Conservation (phyloP, 2,113 vertebrate species). For the Oryzias woworae region DNA sequence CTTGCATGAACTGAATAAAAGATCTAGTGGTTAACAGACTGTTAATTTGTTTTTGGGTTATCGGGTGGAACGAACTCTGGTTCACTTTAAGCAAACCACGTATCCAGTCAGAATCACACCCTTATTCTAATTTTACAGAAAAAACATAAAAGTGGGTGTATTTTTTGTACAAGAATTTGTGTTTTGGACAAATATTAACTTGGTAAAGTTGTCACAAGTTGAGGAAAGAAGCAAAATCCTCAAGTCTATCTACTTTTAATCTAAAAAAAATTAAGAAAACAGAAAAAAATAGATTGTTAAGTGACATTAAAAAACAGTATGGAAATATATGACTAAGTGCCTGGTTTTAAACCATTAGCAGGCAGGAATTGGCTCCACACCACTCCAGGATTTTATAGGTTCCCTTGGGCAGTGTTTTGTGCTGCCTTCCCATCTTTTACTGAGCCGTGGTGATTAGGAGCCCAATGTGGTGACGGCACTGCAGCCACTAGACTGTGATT, state of each 20-base stretch:
- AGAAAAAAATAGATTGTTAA: conserved; percentile 2
- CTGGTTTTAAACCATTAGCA: conserved; percentile 27
- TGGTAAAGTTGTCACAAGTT: background rate
- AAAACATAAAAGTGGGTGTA: background rate
- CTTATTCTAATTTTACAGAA: background rate
- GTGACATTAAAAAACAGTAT: background rate
- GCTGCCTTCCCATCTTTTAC: conserved; percentile 57
- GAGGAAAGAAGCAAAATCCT: background rate
- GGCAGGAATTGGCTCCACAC: conserved; percentile 33
- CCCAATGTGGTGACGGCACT: conserved; percentile 40
- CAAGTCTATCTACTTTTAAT: too few relatives aligned
- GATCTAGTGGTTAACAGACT: background rate
- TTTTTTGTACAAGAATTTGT: too few relatives aligned
- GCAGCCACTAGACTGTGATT: conserved; percentile 38
- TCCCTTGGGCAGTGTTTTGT: conserved; percentile 57
- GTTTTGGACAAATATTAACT: too few relatives aligned
- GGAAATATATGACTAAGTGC: conserved; percentile 10
- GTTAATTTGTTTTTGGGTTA: too few relatives aligned
- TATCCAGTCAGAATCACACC: too few relatives aligned
- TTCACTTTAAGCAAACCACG: too few relatives aligned
- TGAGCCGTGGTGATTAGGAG: conserved; percentile 57
- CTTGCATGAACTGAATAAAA: too few relatives aligned
- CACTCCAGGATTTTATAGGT: conserved; percentile 58
- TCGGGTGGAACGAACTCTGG: too few relatives aligned
- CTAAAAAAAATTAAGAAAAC: background rate